Percentiles rank a stretch among this genome's conserved stretches.
Conservation (phyloP, 2,888 invertebrate genomes). For the Hyles lineata region DNA sequence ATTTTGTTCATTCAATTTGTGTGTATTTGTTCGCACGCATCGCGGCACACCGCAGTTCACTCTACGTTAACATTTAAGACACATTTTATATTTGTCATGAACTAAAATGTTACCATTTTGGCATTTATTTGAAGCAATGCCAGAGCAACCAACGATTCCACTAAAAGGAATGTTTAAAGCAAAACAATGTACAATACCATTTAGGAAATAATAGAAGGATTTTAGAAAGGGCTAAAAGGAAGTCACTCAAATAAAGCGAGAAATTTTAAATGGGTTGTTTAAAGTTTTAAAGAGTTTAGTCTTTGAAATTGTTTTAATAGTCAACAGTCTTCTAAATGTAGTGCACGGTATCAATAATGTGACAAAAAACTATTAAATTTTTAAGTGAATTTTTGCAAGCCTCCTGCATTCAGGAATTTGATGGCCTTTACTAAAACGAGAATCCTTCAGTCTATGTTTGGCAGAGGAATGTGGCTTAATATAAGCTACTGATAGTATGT, state of each 20-base stretch:
- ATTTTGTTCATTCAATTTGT: constrained; percentile 8
- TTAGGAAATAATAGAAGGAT: not conserved
- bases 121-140: not conserved
- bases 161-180: not conserved
- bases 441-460: no score
- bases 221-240: not conserved
- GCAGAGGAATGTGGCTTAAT: not conserved
- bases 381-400: no score
- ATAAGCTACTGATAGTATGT: not conserved
- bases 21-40: constrained; percentile 6
- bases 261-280: no score
- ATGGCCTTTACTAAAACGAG: no score
- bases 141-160: not conserved
- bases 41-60: constrained; percentile 2
- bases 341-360: no score
- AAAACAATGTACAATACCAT: not conserved
- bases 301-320: no score
- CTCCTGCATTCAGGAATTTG: no score
- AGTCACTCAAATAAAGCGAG: no score
- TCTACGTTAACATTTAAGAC: constrained; percentile 1
- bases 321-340: no score
- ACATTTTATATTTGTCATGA: constrained; percentile 19
- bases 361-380: no score
- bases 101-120: constrained; percentile 2
- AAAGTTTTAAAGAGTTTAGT: no score